Percentiles rank a stretch among this genome's conserved stretches.
phyloP scores from a whole-genome alignment of 2,797 vertebrate genomes.

The Notamacropus eugenii region DNA sequence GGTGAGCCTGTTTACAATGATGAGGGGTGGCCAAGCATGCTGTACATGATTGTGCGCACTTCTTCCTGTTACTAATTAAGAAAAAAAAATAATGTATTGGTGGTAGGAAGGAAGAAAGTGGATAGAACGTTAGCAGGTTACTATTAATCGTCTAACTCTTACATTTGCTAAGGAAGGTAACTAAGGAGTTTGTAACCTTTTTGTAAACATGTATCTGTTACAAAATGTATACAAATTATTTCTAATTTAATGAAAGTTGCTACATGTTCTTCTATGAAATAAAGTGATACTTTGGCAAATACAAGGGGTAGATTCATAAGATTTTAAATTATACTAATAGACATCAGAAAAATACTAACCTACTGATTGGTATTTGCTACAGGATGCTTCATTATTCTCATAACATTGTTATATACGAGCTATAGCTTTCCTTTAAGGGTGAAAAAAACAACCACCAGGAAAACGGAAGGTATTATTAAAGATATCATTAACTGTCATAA shows the following conservation, averaged over 20 bases:
- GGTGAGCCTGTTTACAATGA: conserved; percentile 61
- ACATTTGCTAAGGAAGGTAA: conserved; percentile 8
- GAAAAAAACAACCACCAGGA: conserved; percentile 52
- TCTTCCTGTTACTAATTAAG: conserved; percentile 53
- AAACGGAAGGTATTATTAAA: conserved; percentile 49
- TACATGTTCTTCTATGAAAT: conserved; percentile 37
- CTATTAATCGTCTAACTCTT: conserved; percentile 33
- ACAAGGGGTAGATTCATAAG: conserved; percentile 63
- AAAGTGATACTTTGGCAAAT: conserved; percentile 57
- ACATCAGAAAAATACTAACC: conserved; percentile 27
- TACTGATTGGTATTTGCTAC: conserved; percentile 66
- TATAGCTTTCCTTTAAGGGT: conserved; percentile 39
- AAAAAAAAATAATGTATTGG: conserved; percentile 58
- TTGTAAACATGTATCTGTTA: conserved; percentile 8
- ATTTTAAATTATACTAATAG: conserved; percentile 59
- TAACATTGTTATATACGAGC: conserved; percentile 57
- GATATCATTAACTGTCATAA: conserved; percentile 36
- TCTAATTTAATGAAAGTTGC: conserved; percentile 50
- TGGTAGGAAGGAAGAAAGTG: conserved; percentile 31
- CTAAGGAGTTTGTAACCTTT: conserved; percentile 31
- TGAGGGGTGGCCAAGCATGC: conserved; percentile 42
- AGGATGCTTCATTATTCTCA: conserved; percentile 18
- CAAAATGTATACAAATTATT: conserved; percentile 18
- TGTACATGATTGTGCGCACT: conserved; percentile 58
- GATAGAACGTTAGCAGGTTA: conserved; percentile 5